A percentile compares a stretch with the other conserved stretches of the same genome.
phyloP scores from a whole-genome alignment of 2,113 vertebrate genomes.

The Oostethus manadensis region DNA sequence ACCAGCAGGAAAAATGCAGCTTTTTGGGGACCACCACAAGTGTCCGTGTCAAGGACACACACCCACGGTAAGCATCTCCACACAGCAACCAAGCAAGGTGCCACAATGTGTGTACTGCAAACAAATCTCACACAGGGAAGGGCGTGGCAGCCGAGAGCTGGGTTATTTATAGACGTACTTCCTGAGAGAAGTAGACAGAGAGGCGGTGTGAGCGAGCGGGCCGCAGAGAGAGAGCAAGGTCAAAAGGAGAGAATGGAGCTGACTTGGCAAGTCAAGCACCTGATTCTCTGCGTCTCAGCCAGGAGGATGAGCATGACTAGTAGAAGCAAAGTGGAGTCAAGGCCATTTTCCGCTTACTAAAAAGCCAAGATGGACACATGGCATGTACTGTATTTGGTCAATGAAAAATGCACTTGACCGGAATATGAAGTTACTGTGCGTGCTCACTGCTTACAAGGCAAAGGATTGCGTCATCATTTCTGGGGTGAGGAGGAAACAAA shows the following conservation, averaged over 20 bases:
- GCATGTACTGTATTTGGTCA: too few relatives aligned
- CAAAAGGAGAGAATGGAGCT: conserved; percentile 56
- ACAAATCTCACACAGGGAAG: conserved; percentile 48
- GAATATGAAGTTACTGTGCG: too few relatives aligned
- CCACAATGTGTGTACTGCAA: conserved; percentile 49
- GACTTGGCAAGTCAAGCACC: conserved; percentile 46
- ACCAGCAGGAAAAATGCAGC: too few relatives aligned
- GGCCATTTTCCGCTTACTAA: background rate
- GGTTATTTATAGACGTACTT: conserved; percentile 72
- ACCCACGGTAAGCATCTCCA: too few relatives aligned
- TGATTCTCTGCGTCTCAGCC: conserved; percentile 17
- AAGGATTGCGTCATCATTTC: too few relatives aligned
- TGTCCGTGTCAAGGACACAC: too few relatives aligned
- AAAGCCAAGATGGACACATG: too few relatives aligned
- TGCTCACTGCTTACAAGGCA: too few relatives aligned
- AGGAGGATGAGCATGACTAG: background rate
- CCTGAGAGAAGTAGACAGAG: conserved; percentile 26
- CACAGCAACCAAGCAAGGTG: conserved; percentile 24
- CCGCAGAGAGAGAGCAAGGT: conserved; percentile 47
- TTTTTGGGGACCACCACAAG: too few relatives aligned
- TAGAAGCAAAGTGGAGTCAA: background rate
- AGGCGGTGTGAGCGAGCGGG: conserved; percentile 10
- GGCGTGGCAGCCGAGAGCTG: conserved; percentile 59
- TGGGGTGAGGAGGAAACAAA: too few relatives aligned
- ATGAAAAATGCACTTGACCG: too few relatives aligned